Evolutionary conservation across 2,797 vertebrate genomes (phyloP), one percentile per base, ranked within the genome.

Genomic region (Tapera naevia): DNA sequence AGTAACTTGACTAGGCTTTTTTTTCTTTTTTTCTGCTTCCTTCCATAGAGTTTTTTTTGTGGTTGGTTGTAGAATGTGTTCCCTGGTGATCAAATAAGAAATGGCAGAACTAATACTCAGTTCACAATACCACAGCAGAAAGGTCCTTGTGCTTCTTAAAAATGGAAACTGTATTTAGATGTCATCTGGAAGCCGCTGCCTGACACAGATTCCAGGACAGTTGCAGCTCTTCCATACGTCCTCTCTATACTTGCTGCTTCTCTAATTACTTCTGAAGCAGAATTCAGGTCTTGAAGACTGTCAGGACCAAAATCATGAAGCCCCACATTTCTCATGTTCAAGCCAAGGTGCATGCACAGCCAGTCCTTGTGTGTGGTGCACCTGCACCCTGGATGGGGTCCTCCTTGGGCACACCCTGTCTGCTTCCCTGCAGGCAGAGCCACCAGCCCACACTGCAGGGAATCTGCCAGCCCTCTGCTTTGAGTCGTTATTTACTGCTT

Each of bases 271-370:
- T 72, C 51, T 80, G 3, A 8, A 74, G 57, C 69, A 73, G 69
- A 89, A 67, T 17, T 64, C 43, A 57, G 43, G 23, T 56, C 61
- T 74, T 73, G 46, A 32, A 39, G 48, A 17, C n/a, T 43, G 32
- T 9, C 65, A 61, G 65, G 41, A 80, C 35, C 53, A 53, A 53
- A 86, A 78, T 8, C 2, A 16, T 24, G 1, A 70, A 75, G 48
- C 54, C 32, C 21, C 33, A 3, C 11, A 9, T 43, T 73, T 80
- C 27, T 30, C 43, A 6, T 9, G 30, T 58, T 30, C 51, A 37
- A 35, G 0, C 1, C 9, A 0, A 9, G 1, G 3, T 11, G 46
- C 10, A 8, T 1, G 11, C 37, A 53, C 35, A 48, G 48, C n/a
- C 39, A 12, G 43, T 7, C 28, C 69, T 43, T 0, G 6, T 5